Percentiles rank a stretch among this genome's conserved stretches.
Conservation (phyloP, 2,797 vertebrate species). For the Cynodonichthys magdalenae region DNA sequence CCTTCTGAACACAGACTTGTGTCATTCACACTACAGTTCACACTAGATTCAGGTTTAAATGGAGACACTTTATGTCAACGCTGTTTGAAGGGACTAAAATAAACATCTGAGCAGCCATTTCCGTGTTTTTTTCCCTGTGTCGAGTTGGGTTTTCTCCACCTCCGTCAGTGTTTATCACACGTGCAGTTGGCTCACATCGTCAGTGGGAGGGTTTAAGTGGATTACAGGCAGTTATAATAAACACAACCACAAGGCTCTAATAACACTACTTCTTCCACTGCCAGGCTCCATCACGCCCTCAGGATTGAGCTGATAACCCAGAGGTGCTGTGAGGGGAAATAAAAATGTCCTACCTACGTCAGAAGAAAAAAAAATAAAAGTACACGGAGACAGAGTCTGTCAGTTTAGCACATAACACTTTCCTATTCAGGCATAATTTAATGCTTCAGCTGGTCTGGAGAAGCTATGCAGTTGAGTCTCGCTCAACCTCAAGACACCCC, state of each 20-base stretch:
- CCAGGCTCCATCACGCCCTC: conserved; percentile 40
- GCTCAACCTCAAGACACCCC: conserved; percentile 53
- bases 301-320: conserved; percentile 33
- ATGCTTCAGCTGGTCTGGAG: conserved; percentile 58
- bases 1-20: too few species aligned
- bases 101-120: conserved; percentile 4
- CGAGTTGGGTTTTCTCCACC: conserved; percentile 19
- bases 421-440: conserved; percentile 54
- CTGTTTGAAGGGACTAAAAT: too few species aligned
- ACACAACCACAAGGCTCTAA: conserved; percentile 56
- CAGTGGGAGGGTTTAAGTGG: conserved; percentile 51
- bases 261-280: conserved; percentile 36
- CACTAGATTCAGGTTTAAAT: too few species aligned
- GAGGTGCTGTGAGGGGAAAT: conserved; percentile 33
- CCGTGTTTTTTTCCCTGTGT: conserved; percentile 4
- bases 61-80: too few species aligned
- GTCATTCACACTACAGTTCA: too few species aligned
- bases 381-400: conserved; percentile 44
- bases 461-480: conserved; percentile 63
- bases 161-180: conserved; percentile 37
- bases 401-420: conserved; percentile 47
- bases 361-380: conserved; percentile 7
- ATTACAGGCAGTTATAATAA: conserved; percentile 68
- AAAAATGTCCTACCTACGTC: conserved; percentile 41
- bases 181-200: conserved; percentile 39